A percentile compares a stretch with the other conserved stretches of the same genome.
These are phyloP conservation scores for Schizopygopsis malacanthus DNA, from an alignment of 2,797 vertebrate species.

Conservation along the genomic window DNA sequence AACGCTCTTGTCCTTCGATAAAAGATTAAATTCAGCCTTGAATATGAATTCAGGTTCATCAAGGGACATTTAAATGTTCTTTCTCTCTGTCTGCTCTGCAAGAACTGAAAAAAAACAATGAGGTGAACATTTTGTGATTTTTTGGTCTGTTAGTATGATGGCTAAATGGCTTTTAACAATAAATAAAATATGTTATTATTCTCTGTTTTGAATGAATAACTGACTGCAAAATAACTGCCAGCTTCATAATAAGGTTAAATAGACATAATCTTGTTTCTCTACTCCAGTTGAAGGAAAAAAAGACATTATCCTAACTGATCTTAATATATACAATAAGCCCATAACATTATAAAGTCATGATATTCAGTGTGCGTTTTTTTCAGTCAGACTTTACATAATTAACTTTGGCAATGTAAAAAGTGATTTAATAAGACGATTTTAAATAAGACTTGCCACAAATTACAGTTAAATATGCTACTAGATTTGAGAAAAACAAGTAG, in stretches of 20 bases:
- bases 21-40: background rate
- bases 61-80: slow-evolving; percentile 1
- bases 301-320: background rate
- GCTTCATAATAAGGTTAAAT: background rate
- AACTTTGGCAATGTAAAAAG: background rate
- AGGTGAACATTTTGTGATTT: background rate
- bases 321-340: background rate
- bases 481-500: background rate
- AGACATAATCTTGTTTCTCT: background rate
- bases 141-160: background rate
- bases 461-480: background rate
- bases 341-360: background rate
- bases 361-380: background rate
- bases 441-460: background rate
- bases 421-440: background rate
- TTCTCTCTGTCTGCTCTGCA: background rate
- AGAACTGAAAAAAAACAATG: background rate
- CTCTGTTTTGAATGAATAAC: slow-evolving; percentile 1
- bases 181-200: background rate
- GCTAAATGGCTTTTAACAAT: background rate
- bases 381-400: background rate
- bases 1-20: background rate
- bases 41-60: background rate
- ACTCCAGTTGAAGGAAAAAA: background rate
- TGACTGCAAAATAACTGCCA: background rate